These are phyloP conservation scores for Helarctos malayanus DNA, from an alignment of 2,797 vertebrate genomes.

Conservation along the genomic window DNA sequence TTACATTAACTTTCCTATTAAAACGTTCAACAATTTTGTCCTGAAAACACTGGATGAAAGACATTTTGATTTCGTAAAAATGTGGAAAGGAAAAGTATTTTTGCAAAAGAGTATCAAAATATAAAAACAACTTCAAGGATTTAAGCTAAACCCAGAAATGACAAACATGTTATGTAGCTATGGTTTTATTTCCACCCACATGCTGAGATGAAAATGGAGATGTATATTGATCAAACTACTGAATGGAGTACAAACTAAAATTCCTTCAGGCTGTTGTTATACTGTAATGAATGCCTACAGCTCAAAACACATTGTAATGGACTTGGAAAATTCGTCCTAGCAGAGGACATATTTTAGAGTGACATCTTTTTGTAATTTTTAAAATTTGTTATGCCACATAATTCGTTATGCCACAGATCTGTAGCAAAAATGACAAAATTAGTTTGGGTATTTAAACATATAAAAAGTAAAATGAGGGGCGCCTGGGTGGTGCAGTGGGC, in stretches of 20 bases:
- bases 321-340: background rate
- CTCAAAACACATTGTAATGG: constrained; percentile 34
- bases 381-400: background rate
- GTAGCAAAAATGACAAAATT: background rate
- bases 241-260: constrained; percentile 49
- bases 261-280: constrained; percentile 29
- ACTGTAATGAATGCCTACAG: constrained; percentile 1
- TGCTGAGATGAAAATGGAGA: constrained; percentile 62
- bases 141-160: constrained; percentile 60
- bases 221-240: constrained; percentile 55
- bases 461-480: background rate
- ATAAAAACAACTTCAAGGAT: constrained; percentile 55
- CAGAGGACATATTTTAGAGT: constrained; percentile 5
- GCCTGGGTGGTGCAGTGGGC: background rate
- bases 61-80: constrained; percentile 61
- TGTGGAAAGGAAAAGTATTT: constrained; percentile 43
- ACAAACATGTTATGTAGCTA: constrained; percentile 37
- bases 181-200: constrained; percentile 56
- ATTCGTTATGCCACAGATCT: background rate
- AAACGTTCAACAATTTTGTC: background rate
- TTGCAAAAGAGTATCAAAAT: constrained; percentile 43
- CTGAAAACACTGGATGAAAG: background rate
- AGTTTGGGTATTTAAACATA: background rate
- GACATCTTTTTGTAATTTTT: background rate
- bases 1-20: background rate